Base-by-base conservation (phyloP, 1,140 invertebrate species). In the Drosophila saltans region DNA sequence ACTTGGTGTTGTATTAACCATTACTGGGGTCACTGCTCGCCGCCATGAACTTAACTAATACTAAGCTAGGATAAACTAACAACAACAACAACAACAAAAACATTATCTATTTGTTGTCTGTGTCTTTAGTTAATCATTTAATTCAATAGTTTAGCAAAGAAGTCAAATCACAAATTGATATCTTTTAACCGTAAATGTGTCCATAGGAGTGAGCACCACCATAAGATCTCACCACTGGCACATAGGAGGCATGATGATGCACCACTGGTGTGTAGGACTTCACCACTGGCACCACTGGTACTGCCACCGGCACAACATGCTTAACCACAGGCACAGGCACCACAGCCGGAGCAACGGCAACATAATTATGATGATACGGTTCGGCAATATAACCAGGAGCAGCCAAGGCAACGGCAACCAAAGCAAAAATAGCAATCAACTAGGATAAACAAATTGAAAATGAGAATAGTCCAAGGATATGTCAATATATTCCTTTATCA, bases 321-420 rank as follows among this genome's bases (percentile, higher is more conserved):
- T 75, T 75, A 10, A 77, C 76, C 16, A 78, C 74, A 0, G 74
- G 65, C 6, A 79, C 76, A 0, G 74, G 65, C 6, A 79, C 76
- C 0, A 72, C 56, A 1, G 39, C 45, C 9, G 45, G 66, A 0
- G 72, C 57, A 24, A 75, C 73, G 1, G 73, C 40, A 0, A 73
- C 39, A 30, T 80, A 33, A 10, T 62, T 66, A 21, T 79, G 60
- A 56, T 64, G 61, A 30, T 30, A 2, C 9, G 66, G 66, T 24
- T 77, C 73, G 9, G 45, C 45, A 40, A 77, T 55, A 57, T 65
- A 77, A 11, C 75, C 48, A 30, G 75, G 75, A 77, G 75, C 75
- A 26, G 75, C 75, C 1, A 70, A 56, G 9, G 74, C 48, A 28
- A 77, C 2, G 1, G 73, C 43, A 24, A 65, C 26, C 41, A 77